Conservation (phyloP, 2,113 vertebrate species). For the Amia ocellicauda region DNA sequence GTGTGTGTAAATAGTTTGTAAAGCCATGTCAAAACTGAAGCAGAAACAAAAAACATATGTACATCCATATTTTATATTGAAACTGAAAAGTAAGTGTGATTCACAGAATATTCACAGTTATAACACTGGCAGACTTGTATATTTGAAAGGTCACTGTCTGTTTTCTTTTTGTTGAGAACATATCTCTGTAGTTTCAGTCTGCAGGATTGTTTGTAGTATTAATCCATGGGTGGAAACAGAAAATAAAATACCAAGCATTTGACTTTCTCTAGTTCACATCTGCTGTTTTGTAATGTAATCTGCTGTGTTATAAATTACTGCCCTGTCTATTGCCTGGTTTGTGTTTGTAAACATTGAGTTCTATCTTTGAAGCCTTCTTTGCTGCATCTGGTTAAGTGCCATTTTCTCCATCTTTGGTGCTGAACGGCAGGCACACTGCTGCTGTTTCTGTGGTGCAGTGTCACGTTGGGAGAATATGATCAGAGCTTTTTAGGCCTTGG, state of each 20-base stretch:
- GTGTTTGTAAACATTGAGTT: slow-evolving; percentile 81
- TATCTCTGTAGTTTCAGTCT: not conserved
- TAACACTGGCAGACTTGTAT: too few species aligned
- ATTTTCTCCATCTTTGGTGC: slow-evolving; percentile 76
- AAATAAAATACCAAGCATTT: slow-evolving; percentile 13
- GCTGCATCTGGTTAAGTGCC: slow-evolving; percentile 48
- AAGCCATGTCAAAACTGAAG: too few species aligned
- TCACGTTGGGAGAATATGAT: slow-evolving; percentile 41
- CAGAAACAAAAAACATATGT: too few species aligned
- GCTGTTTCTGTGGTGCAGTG: slow-evolving; percentile 38
- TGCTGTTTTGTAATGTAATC: slow-evolving; percentile 20
- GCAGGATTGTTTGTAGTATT: slow-evolving; percentile 1
- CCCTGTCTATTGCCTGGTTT: slow-evolving; percentile 43
- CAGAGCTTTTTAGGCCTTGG: slow-evolving; percentile 26
- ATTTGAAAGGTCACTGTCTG: too few species aligned
- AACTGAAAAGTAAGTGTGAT: too few species aligned
- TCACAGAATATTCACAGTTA: too few species aligned
- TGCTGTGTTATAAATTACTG: slow-evolving; percentile 19
- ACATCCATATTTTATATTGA: too few species aligned
- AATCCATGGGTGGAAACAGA: not conserved
- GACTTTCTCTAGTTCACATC: slow-evolving; percentile 13
- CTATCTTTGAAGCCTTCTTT: slow-evolving; percentile 55
- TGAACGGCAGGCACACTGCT: slow-evolving; percentile 44
- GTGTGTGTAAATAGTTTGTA: too few species aligned
- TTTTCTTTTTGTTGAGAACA: too few species aligned